These are phyloP conservation scores for Monopterus albus DNA, from an alignment of 2,113 vertebrate genomes.

Conservation along the genomic window DNA sequence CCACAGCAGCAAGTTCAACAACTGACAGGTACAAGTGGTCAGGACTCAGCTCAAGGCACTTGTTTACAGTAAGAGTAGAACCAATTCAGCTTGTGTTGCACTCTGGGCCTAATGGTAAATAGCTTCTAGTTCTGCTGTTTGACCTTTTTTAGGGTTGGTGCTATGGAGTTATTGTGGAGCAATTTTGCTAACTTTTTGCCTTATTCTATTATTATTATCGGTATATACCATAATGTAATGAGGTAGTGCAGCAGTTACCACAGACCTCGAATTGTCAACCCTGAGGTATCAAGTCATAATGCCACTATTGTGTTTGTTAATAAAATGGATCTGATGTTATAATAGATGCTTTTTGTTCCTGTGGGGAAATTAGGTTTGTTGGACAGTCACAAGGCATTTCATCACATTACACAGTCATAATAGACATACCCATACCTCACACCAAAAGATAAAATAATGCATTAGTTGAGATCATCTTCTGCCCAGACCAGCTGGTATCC, in stretches of 20 bases:
- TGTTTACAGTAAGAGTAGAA: constrained; percentile 67
- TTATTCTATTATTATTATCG: too few relatives aligned
- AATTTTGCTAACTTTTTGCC: background rate
- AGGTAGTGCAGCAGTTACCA: background rate
- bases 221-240: too few relatives aligned
- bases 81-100: constrained; percentile 44
- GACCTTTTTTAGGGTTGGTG: constrained; percentile 18
- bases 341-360: too few relatives aligned
- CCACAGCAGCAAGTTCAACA: constrained; percentile 61
- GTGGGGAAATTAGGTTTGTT: too few relatives aligned
- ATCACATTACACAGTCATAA: too few relatives aligned
- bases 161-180: background rate
- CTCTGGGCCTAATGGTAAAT: constrained; percentile 35
- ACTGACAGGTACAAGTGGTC: constrained; percentile 64
- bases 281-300: background rate
- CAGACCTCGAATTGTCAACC: background rate
- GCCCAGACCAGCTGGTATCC: too few relatives aligned
- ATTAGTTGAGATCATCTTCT: too few relatives aligned
- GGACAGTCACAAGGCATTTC: too few relatives aligned
- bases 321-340: too few relatives aligned
- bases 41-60: constrained; percentile 55
- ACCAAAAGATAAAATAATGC: too few relatives aligned
- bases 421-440: too few relatives aligned
- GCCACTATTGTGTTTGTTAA: too few relatives aligned
- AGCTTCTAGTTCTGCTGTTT: constrained; percentile 16